Evolutionary conservation across 2,888 invertebrate species (phyloP), one percentile per base, ranked within the genome.

Genomic region (Acanthosoma haemorrhoidale): DNA sequence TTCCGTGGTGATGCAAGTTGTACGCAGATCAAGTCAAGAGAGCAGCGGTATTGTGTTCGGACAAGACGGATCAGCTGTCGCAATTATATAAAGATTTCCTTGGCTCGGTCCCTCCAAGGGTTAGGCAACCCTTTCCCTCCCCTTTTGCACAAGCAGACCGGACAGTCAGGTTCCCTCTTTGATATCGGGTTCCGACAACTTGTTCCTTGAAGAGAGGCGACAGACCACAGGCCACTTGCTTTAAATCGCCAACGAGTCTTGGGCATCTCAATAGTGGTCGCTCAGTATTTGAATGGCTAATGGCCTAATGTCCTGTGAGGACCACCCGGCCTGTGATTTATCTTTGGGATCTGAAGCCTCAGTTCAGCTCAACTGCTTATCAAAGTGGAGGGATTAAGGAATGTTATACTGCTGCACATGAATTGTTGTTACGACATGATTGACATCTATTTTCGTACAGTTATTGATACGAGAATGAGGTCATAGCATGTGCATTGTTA

Each of bases 201-300:
- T 6, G 51, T 51, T 29, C 51, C 25, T 18, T 25, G 25, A 51
- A 25, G 51, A 25, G 29, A 51, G 51, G 51, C 29, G 51, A 51
- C 51, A 51, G 51, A 51, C 51, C 51, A 51, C 51, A 51, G 51
- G 51, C 51, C 51, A 51, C 25, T 51, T 51, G 51, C 51, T 51
- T 51, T 51, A 51, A 51, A 51, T 51, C 51, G n/a, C n/a, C n/a
- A n/a, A n/a, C n/a, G n/a, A n/a, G n/a, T n/a, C 51, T 43, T n/a
- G n/a, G 51, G 51, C 51, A 51, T 51, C 51, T 51, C 51, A 51
- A 51, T 51, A 51, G 51, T 25, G 51, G 51, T 51, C 51, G 13
- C 51, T 25, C n/a, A n/a, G n/a, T n/a, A 51, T 51, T 51, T 51
- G 51, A 51, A 51, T 51, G 51, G 51, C 51, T 51, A 51, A 51